Base-by-base conservation (phyloP, 2,113 vertebrate species). In the Chaetura pelagica region DNA sequence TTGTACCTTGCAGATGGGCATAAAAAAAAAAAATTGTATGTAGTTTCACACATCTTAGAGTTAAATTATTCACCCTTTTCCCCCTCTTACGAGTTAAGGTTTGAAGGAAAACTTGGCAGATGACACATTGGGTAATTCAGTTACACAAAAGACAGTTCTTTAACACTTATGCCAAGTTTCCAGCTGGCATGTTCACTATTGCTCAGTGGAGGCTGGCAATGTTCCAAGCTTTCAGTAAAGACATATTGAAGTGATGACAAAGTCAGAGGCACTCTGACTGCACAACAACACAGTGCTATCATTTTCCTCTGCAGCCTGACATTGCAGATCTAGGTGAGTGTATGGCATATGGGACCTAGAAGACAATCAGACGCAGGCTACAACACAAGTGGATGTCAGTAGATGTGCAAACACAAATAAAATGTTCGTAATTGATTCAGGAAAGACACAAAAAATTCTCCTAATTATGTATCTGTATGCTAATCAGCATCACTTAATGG, bases 321-420 rank as follows among this genome's bases (percentile, higher is more conserved):
- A n/a, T 0, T n/a, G 67, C 22, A 59, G 20, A 34, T 32, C 69
- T 23, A 2, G 0, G 0, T 0, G 12, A 86, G 10, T 0, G 3
- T 7, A 24, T 2, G 38, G 61, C 0, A 1, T 2, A 10, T 4
- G 48, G 26, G 24, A 73, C 23, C 46, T 19, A 20, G 38, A 48
- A 71, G 55, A 42, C 42, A 52, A 57, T 7, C 3, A 77, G 30
- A 87, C 27, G 44, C 61, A 84, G 92, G 57, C 51, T 42, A 24
- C 51, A 80, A 23, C 29, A 83, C 73, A 57, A 57, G 29, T 35
- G 86, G 68, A 67, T 32, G 32, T 18, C 61, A 48, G 64, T 0
- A 51, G 32, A 48, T 29, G 30, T 27, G 64, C 73, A 72, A 48
- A 67, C 29, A n/a, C 20, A 46, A 38, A 0, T 4, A 46, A 63